Conservation (phyloP, 2,797 vertebrate genomes). For the Trachurus trachurus region DNA sequence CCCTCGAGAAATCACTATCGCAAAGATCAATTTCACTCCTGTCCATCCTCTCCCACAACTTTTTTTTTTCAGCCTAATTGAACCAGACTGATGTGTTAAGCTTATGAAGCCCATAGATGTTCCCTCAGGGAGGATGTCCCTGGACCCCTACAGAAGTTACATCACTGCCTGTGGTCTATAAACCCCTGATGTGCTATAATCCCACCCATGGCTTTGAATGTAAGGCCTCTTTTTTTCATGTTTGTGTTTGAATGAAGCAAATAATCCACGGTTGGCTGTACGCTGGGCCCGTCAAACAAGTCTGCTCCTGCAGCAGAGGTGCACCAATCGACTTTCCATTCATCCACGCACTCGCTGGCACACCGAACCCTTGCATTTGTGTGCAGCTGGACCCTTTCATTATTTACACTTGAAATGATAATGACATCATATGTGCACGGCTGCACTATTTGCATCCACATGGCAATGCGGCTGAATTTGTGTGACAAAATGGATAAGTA, state of each 20-base stretch:
- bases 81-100: slow-evolving; percentile 24
- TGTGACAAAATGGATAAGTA: slow-evolving; percentile 63
- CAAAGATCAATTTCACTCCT: slow-evolving; percentile 5
- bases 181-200: slow-evolving; percentile 41
- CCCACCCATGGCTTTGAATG: slow-evolving; percentile 17
- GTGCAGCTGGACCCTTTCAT: slow-evolving; percentile 84
- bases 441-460: slow-evolving; percentile 81
- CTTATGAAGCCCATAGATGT: slow-evolving; percentile 1
- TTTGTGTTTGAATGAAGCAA: slow-evolving; percentile 31
- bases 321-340: slow-evolving; percentile 56
- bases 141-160: slow-evolving; percentile 15
- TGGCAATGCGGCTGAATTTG: slow-evolving; percentile 60
- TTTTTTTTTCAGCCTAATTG: slow-evolving; percentile 13
- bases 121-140: slow-evolving; percentile 27
- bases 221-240: slow-evolving; percentile 28
- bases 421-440: slow-evolving; percentile 82
- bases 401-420: slow-evolving; percentile 85
- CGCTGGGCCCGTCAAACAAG: slow-evolving; percentile 28
- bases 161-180: slow-evolving; percentile 23
- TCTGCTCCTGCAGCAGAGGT: slow-evolving; percentile 40
- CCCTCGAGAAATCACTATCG: neutral
- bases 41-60: neutral
- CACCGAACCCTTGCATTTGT: slow-evolving; percentile 59
- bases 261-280: slow-evolving; percentile 45
- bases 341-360: slow-evolving; percentile 53